These are phyloP conservation scores for Phallusia fumigata DNA, from an alignment of 23 tunicate genomes.

Conservation along the genomic window DNA sequence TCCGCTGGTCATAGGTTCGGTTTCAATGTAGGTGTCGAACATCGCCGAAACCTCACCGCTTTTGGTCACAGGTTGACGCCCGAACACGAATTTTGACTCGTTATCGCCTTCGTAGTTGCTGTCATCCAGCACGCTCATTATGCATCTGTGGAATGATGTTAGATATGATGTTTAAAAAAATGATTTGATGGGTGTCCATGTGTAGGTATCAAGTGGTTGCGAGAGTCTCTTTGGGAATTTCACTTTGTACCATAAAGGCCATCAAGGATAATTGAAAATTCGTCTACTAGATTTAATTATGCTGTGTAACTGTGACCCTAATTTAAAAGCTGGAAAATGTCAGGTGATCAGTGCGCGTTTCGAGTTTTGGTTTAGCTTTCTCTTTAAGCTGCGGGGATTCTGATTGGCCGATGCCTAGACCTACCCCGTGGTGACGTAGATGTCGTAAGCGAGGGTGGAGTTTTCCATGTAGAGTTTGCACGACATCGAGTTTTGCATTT, in stretches of 20 bases:
- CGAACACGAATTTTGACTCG: background rate
- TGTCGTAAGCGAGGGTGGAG: conserved; percentile 57
- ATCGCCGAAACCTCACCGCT: background rate
- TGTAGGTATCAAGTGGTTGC: no score
- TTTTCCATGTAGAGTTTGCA: conserved; percentile 56
- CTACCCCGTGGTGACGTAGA: conserved; percentile 35
- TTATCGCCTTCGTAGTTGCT: conserved; percentile 11
- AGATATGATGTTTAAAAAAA: no score
- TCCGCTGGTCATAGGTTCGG: background rate
- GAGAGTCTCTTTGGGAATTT: no score
- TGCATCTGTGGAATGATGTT: background rate
- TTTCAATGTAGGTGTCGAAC: background rate
- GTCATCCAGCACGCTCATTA: conserved; percentile 27
- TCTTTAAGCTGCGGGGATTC: background rate
- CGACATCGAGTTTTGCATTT: conserved; percentile 28
- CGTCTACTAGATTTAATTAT: no score
- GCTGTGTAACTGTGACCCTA: no score
- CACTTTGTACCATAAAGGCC: no score
- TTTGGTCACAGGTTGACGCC: background rate
- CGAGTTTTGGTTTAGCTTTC: background rate
- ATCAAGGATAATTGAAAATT: no score
- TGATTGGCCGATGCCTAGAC: background rate
- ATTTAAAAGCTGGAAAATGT: no score
- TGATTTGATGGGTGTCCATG: no score
- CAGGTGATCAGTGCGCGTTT: no score